Base-by-base conservation (phyloP, 2,797 vertebrate genomes). In the Sebastes umbrosus region DNA sequence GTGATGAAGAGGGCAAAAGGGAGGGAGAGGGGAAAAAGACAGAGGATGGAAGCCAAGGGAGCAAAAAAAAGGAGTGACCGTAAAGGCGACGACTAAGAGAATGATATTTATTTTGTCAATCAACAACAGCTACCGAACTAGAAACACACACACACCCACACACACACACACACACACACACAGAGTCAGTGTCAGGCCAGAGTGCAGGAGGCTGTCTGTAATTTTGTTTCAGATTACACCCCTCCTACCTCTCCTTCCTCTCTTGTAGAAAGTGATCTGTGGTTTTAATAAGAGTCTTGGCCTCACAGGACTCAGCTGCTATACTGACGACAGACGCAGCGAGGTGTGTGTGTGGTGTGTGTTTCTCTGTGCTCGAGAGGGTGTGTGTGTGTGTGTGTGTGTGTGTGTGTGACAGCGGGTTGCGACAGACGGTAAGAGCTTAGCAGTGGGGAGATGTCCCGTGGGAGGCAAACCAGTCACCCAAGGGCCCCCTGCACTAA, bases 251-350 rank as follows among this genome's bases (percentile, higher is more conserved):
- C 84, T 77, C 75, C 74, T 36, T 27, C 95, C 94, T 95, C 94
- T 93, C 84, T 84, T 70, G 79, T 86, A 96, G 96, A 98, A 98
- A 97, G 97, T 98, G 98, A 99, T 99, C 97, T 98, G 98, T 98
- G 97, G 96, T 96, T 98, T 98, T 98, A 99, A 99, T 98, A 98
- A 98, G 97, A 96, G 96, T 95, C 95, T 93, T 69, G 95, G 97
- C 96, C 97, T 97, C 96, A 76, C 91, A 97, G 97, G 97, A 98
- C 96, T 98, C 98, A 98, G 97, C 97, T 98, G 97, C 96, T 96
- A 96, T 97, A 95, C 97, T 97, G 97, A 97, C 93, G 96, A 96
- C 96, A 96, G 96, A 96, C 92, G 78, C 79, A 57, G 80, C 14
- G 66, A 86, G 74, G 79, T 90, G 88, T 95, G 95, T 95, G 96